Conservation (phyloP, 2,888 invertebrate species). For the Zelleria hepariella region DNA sequence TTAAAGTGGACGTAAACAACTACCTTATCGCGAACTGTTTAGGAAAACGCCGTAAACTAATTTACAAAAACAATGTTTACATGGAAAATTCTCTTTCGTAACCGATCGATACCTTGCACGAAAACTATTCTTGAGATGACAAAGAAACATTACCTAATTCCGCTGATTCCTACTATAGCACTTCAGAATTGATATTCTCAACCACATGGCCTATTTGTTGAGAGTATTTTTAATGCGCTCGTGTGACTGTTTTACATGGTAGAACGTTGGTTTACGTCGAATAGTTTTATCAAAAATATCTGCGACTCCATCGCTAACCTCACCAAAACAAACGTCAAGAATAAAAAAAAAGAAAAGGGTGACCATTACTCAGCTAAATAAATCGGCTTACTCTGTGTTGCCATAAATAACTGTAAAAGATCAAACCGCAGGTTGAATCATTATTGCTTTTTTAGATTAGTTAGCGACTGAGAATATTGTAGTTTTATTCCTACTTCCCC, state of each 20-base stretch:
- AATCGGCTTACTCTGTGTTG: neutral
- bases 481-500: too few relatives aligned
- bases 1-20: neutral
- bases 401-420: neutral
- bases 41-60: neutral
- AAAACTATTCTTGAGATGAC: slow-evolving; percentile 55
- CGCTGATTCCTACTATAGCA: neutral
- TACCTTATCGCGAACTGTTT: neutral
- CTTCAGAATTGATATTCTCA: neutral
- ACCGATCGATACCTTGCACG: slow-evolving; percentile 60
- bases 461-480: too few relatives aligned
- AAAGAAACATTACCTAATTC: slow-evolving; percentile 44
- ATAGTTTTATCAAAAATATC: slow-evolving; percentile 45
- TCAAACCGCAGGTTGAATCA: too few relatives aligned
- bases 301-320: slow-evolving; percentile 54
- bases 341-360: neutral
- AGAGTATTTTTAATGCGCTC: slow-evolving; percentile 17
- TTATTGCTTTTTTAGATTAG: too few relatives aligned
- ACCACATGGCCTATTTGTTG: neutral
- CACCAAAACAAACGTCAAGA: slow-evolving; percentile 24
- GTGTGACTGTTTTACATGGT: slow-evolving; percentile 31
- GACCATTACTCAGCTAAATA: neutral
- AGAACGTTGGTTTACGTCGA: slow-evolving; percentile 28
- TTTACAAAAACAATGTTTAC: slow-evolving; percentile 27
- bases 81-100: slow-evolving; percentile 60